These are phyloP conservation scores for Caenorhabditis angaria DNA, from an alignment of 2,888 invertebrate species.

Conservation along the genomic window DNA sequence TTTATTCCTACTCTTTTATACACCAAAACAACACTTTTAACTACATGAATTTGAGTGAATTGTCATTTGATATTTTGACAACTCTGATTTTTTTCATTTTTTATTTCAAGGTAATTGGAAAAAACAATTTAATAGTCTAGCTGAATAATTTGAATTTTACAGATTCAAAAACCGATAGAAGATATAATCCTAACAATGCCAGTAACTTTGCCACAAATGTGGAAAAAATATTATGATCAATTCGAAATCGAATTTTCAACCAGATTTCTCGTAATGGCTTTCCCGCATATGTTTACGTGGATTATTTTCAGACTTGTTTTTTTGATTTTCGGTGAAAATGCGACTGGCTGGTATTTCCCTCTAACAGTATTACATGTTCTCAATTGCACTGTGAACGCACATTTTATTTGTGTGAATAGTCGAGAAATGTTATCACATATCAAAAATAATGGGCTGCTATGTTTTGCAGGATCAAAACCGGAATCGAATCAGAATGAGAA, in stretches of 20 bases:
- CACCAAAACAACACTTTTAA: constrained; percentile 27
- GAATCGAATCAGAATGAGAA: too few relatives aligned
- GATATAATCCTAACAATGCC: constrained; percentile 11
- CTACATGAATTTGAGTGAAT: constrained; percentile 49
- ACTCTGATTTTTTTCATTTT: constrained; percentile 32
- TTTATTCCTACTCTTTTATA: constrained; percentile 43
- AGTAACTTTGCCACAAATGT: constrained; percentile 6
- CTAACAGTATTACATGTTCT: constrained; percentile 34
- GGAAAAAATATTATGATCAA: constrained; percentile 7
- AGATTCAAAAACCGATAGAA: background rate
- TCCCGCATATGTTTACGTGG: constrained; percentile 31
- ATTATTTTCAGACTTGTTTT: constrained; percentile 29
- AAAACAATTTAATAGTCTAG: too few relatives aligned
- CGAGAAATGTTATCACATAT: too few relatives aligned
- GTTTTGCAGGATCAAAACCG: too few relatives aligned
- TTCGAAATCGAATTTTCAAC: constrained; percentile 34
- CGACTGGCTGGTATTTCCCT: constrained; percentile 36
- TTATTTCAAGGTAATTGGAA: constrained; percentile 23
- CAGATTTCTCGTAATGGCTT: constrained; percentile 30
- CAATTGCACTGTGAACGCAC: constrained; percentile 45
- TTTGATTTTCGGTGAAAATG: constrained; percentile 20
- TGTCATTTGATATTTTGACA: constrained; percentile 41
- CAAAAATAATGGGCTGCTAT: too few relatives aligned
- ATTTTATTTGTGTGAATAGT: too few relatives aligned
- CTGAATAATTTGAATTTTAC: too few relatives aligned